phyloP scores from a whole-genome alignment of 2,113 vertebrate genomes.

The Ondatra zibethicus region DNA sequence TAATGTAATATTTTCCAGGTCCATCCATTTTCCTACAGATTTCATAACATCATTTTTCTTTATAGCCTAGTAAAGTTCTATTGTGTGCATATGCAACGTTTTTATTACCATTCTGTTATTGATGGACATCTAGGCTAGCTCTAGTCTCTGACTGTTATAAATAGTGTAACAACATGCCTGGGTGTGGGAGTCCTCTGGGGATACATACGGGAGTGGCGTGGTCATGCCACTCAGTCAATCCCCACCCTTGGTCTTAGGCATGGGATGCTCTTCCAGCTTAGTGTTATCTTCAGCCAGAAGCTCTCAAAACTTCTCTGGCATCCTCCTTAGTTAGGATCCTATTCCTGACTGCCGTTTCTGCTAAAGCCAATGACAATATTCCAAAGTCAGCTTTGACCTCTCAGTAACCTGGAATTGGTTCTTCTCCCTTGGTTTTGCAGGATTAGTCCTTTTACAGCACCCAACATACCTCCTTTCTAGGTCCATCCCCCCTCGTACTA shows the following conservation, averaged over 20 bases:
- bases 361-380: not conserved
- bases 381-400: slow-evolving; percentile 16
- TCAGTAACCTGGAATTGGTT: not conserved
- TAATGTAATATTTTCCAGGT: not conserved
- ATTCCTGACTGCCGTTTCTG: not conserved
- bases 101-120: not conserved
- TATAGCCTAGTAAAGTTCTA: not conserved
- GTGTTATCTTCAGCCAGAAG: not conserved
- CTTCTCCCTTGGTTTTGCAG: not conserved
- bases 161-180: not conserved
- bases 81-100: not conserved
- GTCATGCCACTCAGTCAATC: not conserved
- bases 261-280: not conserved
- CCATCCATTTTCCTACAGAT: not conserved
- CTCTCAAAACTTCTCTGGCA: not conserved
- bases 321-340: not conserved
- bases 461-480: not conserved
- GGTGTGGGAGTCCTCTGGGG: not conserved
- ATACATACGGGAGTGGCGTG: not conserved
- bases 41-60: not conserved
- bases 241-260: not conserved
- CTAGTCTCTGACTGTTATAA: not conserved
- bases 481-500: not conserved
- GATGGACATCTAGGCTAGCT: not conserved
- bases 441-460: not conserved